These are phyloP conservation scores for Recurvirostra avosetta DNA, from an alignment of 2,113 vertebrate genomes.

Conservation along the genomic window DNA sequence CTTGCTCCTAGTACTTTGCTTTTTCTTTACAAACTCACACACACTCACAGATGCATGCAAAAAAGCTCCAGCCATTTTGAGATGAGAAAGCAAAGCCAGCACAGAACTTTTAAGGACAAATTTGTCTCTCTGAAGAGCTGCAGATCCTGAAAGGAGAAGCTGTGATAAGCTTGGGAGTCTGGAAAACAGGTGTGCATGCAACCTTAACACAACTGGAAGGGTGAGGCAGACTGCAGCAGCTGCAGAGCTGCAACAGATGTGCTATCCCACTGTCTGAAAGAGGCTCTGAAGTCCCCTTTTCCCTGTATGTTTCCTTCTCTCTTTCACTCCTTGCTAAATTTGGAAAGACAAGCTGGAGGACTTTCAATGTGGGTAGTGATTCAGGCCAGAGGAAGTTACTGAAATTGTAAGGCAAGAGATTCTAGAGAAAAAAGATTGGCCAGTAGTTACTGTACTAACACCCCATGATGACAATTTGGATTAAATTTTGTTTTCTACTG, in stretches of 20 bases:
- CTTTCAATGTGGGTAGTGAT: background rate
- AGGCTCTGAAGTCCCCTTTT: background rate
- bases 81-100: background rate
- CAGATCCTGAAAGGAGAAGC: background rate
- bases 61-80: background rate
- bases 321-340: background rate
- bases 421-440: background rate
- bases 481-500: background rate
- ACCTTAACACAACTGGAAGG: background rate
- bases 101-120: background rate
- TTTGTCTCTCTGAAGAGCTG: background rate
- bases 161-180: background rate
- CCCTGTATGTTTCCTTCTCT: background rate
- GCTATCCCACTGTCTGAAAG: background rate
- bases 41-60: background rate
- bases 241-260: background rate
- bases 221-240: background rate
- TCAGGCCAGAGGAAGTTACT: background rate
- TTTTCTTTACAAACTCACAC: background rate
- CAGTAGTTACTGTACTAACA: background rate
- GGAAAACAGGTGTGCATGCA: background rate
- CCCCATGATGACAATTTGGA: background rate
- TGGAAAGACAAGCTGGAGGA: background rate
- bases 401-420: background rate
- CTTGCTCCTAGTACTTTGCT: background rate